Evolutionary conservation across 2,797 vertebrate genomes (phyloP).

Genomic region (Poliocrania exsul): DNA sequence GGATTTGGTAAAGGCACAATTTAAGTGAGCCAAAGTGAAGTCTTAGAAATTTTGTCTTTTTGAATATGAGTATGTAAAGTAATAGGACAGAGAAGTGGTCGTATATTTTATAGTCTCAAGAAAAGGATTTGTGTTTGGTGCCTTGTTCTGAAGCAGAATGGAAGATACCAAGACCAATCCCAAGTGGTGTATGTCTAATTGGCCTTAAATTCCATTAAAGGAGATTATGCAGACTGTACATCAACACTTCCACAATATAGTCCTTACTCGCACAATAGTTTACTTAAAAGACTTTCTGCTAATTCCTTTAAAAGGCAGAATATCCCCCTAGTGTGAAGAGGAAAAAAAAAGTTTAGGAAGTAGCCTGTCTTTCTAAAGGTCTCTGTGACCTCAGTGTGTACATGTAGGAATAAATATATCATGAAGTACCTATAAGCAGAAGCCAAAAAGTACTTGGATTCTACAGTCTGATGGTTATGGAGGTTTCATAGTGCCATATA

Average conservation of each 20-base stretch:
- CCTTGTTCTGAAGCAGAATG: neutral
- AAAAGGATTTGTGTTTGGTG: neutral
- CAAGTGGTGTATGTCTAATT: neutral
- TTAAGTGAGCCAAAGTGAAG: neutral
- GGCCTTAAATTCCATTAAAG: neutral
- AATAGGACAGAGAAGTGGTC: neutral
- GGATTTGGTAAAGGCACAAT: neutral
- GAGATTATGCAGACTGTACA: neutral
- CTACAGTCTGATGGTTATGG: neutral
- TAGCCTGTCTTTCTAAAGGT: neutral
- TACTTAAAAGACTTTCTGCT: neutral
- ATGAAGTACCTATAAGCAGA: neutral
- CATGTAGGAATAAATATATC: neutral
- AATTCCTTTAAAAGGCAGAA: neutral
- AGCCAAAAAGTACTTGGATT: neutral
- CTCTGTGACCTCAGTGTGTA: neutral
- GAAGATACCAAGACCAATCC: neutral
- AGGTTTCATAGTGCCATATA: neutral
- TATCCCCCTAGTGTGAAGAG: neutral
- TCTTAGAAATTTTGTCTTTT: neutral
- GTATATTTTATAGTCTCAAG: neutral
- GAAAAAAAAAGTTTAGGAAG: neutral
- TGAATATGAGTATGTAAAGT: neutral
- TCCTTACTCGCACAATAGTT: neutral
- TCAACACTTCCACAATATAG: neutral